Evolutionary conservation across 1,140 invertebrate genomes (phyloP).

Genomic region (Sarcophaga peregrina): DNA sequence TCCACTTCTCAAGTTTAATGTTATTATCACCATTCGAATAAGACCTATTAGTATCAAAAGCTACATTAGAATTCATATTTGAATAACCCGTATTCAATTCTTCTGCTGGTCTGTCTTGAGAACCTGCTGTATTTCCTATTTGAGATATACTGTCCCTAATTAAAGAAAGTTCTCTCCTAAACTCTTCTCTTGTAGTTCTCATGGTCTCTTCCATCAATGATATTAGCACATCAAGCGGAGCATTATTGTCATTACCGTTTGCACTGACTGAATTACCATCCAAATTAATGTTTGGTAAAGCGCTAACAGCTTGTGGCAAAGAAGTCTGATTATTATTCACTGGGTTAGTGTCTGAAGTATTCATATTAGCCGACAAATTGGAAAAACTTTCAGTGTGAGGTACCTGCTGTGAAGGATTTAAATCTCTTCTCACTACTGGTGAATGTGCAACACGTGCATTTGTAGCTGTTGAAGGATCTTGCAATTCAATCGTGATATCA

Average conservation of each 20-base stretch:
- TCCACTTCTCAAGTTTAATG: not conserved
- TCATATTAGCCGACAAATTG: not conserved
- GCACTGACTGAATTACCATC: not conserved
- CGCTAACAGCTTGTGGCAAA: not conserved
- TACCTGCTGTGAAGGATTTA: not conserved
- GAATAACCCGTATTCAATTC: not conserved
- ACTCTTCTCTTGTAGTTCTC: not conserved
- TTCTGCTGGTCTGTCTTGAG: not conserved
- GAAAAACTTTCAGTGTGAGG: not conserved
- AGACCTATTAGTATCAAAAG: not conserved
- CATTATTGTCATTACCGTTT: not conserved
- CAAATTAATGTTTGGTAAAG: not conserved
- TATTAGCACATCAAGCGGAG: not conserved
- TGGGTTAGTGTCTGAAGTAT: not conserved
- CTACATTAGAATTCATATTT: not conserved
- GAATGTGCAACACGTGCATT: not conserved
- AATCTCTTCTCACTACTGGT: not conserved
- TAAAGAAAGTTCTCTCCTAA: not conserved
- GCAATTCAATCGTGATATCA: not conserved
- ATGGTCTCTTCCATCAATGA: not conserved
- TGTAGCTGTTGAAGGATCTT: not conserved
- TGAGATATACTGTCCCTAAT: not conserved
- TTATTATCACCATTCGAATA: not conserved
- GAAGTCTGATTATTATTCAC: not conserved
- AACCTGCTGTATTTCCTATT: not conserved